Base-by-base conservation (phyloP, 2,888 invertebrate genomes). In the Blastobasis lacticolella region DNA sequence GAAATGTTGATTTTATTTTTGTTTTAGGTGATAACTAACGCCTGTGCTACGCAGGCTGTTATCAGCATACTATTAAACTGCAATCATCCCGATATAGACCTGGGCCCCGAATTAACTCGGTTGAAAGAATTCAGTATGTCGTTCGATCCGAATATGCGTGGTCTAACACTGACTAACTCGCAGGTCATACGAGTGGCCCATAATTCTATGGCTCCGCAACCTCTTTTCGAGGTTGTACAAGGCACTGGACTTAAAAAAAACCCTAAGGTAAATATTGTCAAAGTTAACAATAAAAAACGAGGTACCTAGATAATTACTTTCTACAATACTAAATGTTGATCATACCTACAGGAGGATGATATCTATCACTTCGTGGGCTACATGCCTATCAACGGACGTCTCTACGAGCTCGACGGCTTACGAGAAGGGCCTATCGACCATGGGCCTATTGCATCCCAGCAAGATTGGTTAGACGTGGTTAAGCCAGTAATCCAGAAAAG, bases 11-110 rank as follows among this genome's bases (percentile, higher is more conserved):
- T 9, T 36, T 6, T 43, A 10, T n/a, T 42, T 42, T 9, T 49
- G 8, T 79, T 78, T 7, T 71, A 95, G 94, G 94, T 97, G 10
- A 99, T 99, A 68, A 97, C 97, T 76, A 99, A 99, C 90, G 99
- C 99, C 0, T 99, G 99, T 86, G 99, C 99, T 1, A 99, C 99
- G 0, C 98, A 99, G 86, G 99, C 99, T 0, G 96, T 99, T 56
- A 88, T 99, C 52, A 98, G 97, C 75, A 91, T 99, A 57, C 83
- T 99, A 51, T 82, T 99, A 60, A 99, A 99, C 83, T 94, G 95
- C 68, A 91, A 93, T 55, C 96, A 97, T 73, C 79, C 92, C 0
- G 97, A 98, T 77, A 87, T 99, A 45, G 90, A 94, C 54, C 82
- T 99, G 42, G 96, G 97, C 0, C 88, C 91, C 1, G 95, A 95